Conservation (phyloP, 1,140 invertebrate species). For the Parasteatoda tepidariorum region DNA sequence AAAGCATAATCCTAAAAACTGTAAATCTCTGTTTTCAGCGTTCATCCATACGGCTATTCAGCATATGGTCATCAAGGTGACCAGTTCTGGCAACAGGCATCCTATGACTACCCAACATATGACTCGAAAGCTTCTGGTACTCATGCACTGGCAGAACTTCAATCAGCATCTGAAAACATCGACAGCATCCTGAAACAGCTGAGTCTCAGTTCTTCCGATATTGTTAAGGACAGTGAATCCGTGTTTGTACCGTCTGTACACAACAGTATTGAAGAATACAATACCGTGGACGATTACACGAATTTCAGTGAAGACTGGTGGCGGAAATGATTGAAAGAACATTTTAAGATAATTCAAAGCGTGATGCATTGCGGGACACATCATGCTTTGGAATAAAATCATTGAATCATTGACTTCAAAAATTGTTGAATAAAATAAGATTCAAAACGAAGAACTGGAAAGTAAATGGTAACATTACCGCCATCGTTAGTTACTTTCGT, state of each 20-base stretch:
- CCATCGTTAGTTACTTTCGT: no score
- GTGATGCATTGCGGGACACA: no score
- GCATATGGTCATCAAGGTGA: neutral
- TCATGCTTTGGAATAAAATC: no score
- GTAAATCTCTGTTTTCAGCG: conserved; percentile 8
- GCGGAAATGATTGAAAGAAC: neutral
- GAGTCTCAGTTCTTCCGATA: neutral
- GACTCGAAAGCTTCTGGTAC: neutral
- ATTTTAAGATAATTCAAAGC: no score
- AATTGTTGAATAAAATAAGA: no score
- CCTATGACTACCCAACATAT: neutral
- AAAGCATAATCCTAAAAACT: no score
- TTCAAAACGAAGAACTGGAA: no score
- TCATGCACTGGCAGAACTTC: conserved; percentile 16
- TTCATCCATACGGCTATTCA: neutral
- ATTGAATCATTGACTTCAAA: no score
- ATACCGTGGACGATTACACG: neutral
- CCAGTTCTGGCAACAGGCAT: neutral
- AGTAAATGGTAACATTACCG: no score
- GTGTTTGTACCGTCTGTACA: conserved; percentile 1
- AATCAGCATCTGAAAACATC: conserved; percentile 29
- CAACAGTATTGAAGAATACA: neutral
- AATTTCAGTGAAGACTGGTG: neutral
- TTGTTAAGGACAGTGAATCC: neutral
- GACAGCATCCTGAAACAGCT: conserved; percentile 31